phyloP scores from a whole-genome alignment of 2,797 vertebrate genomes.

The Parambassis ranga region DNA sequence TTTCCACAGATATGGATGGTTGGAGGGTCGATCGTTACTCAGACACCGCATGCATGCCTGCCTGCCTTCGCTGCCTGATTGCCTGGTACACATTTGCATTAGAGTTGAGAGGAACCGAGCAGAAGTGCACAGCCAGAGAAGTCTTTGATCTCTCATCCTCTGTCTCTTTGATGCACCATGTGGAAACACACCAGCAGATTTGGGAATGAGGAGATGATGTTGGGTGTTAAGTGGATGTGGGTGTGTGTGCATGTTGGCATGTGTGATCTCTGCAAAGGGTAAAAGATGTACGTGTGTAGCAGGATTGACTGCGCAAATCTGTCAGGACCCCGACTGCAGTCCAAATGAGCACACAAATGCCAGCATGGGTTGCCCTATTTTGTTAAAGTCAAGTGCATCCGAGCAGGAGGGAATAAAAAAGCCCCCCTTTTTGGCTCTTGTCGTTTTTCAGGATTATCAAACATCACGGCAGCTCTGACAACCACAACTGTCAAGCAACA shows the following conservation, averaged over 20 bases:
- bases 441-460: conserved; percentile 59
- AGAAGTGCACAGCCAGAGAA: conserved; percentile 54
- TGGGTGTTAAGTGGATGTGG: conserved; percentile 39
- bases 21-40: conserved; percentile 47
- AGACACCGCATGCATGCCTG: conserved; percentile 32
- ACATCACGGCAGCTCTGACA: conserved; percentile 45
- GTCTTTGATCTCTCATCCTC: conserved; percentile 68
- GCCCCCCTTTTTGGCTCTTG: not conserved
- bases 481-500: conserved; percentile 54
- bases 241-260: not conserved
- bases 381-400: conserved; percentile 54
- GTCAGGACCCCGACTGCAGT: conserved; percentile 38
- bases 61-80: conserved; percentile 50
- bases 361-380: conserved; percentile 47
- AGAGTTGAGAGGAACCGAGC: conserved; percentile 55
- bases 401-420: conserved; percentile 37
- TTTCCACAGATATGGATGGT: conserved; percentile 41
- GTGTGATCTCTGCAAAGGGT: not conserved
- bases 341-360: conserved; percentile 23
- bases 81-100: conserved; percentile 65
- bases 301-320: conserved; percentile 40
- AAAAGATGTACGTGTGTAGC: conserved; percentile 3
- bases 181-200: conserved; percentile 67
- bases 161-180: conserved; percentile 66
- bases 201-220: conserved; percentile 37